Percentiles rank a stretch among this genome's conserved stretches.
Conservation (phyloP, 1,140 invertebrate species). For the Manduca sexta region DNA sequence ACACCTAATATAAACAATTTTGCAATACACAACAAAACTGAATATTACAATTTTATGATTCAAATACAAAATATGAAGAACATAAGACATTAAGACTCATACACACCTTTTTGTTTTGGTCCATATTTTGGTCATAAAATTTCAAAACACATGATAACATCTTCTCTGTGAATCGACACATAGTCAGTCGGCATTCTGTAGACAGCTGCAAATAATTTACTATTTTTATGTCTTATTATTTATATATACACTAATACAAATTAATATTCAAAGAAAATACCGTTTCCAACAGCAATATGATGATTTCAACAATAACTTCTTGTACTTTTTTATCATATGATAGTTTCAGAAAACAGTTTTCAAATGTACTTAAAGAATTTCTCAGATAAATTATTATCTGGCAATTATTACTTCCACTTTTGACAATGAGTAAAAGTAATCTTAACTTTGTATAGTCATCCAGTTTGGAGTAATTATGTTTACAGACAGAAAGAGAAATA, state of each 20-base stretch:
- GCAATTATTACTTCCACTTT: conserved; percentile 36
- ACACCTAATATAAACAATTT: no score
- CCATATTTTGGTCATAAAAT: conserved; percentile 49
- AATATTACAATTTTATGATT: no score
- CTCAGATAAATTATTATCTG: conserved; percentile 42
- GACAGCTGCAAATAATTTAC: conserved; percentile 49
- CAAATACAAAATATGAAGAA: no score
- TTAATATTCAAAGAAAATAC: no score
- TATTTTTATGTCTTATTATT: no score
- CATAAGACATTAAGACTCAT: no score
- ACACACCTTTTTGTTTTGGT: conserved; percentile 56
- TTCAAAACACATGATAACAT: conserved; percentile 40
- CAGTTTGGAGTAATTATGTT: conserved; percentile 35
- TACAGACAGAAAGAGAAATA: conserved; percentile 29
- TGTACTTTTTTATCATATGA: conserved; percentile 47
- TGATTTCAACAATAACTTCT: conserved; percentile 50
- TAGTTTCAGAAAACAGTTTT: conserved; percentile 36
- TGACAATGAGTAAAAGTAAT: conserved; percentile 41
- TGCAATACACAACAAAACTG: no score
- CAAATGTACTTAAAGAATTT: conserved; percentile 35
- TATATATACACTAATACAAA: no score
- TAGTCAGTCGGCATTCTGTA: conserved; percentile 37
- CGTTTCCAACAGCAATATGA: conserved; percentile 38
- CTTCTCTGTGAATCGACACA: conserved; percentile 49
- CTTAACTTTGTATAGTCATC: conserved; percentile 47